Evolutionary conservation across 1,140 invertebrate species (phyloP), one percentile per base, ranked within the genome.

Genomic region (Apis dorsata): DNA sequence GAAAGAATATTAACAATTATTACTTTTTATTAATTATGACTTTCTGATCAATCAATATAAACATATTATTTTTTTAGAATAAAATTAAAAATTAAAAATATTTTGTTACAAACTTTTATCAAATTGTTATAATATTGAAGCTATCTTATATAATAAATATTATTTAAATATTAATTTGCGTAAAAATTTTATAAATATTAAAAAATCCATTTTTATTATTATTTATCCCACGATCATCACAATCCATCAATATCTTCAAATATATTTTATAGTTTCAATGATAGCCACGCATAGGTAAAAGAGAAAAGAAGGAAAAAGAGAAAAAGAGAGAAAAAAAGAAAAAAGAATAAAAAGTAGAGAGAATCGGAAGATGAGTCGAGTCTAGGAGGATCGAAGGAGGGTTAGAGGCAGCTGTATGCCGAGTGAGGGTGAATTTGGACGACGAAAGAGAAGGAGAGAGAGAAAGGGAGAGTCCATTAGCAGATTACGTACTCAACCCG

Each of bases 401-500:
- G 86, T 83, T 87, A 55, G 86, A 60, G 85, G 74, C 65, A 79
- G 74, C 72, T 53, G 79, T 60, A 62, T 77, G 28, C 60, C 77
- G 74, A 75, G 71, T 72, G 85, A 90, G 89, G 88, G 84, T 86
- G 90, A 87, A 86, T 89, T 89, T 83, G 89, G 88, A 89, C 85
- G 86, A 81, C 74, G 87, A 85, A 84, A 86, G 86, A 88, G 89
- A 88, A 85, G 87, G 83, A 86, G 84, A 90, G 87, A 85, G 87
- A 81, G 84, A 84, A 85, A 76, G 70, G 81, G 85, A 85, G 84
- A 92, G 92, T 93, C 92, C 92, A 93, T 93, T 93, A 93, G 92
- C 92, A 93, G 92, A 93, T 93, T 93, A 93, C 92, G 91, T 91
- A 92, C 86, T 89, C 89, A 89, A 85, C 86, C 86, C 91, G 89